A percentile compares a stretch with the other conserved stretches of the same genome.
phyloP scores from a whole-genome alignment of 2,113 vertebrate genomes.

The Seriola rivoliana region DNA sequence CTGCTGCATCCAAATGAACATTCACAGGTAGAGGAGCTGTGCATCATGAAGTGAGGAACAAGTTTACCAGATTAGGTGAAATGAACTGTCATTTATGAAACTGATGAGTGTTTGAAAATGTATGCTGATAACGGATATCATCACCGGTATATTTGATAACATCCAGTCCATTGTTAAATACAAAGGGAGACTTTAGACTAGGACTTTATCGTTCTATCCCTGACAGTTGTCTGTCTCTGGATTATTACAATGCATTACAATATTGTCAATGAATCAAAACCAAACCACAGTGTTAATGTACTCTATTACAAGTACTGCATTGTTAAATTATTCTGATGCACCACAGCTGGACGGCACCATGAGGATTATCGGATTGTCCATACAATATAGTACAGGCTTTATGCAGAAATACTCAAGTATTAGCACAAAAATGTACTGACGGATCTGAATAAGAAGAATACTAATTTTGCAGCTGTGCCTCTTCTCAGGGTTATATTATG shows the following conservation, averaged over 20 bases:
- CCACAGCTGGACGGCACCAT: too few species aligned
- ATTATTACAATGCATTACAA: background rate
- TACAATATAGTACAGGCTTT: background rate
- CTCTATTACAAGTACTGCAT: background rate
- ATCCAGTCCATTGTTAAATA: background rate
- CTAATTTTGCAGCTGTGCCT: too few species aligned
- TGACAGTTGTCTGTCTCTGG: background rate
- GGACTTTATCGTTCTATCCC: background rate
- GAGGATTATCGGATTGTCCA: background rate
- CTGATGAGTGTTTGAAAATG: background rate
- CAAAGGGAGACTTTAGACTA: background rate
- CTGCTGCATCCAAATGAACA: constrained; percentile 52
- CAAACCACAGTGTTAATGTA: too few species aligned
- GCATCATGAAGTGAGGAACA: background rate
- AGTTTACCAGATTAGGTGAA: background rate
- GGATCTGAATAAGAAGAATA: background rate
- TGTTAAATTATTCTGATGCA: background rate
- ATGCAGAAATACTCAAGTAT: background rate
- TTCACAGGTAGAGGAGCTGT: constrained; percentile 17
- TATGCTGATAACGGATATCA: background rate
- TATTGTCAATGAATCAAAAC: background rate
- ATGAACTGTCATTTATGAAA: background rate
- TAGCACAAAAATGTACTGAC: background rate
- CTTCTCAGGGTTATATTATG: background rate
- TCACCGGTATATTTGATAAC: background rate